phyloP scores from a whole-genome alignment of 2,888 invertebrate genomes.

The Orgyia antiqua region DNA sequence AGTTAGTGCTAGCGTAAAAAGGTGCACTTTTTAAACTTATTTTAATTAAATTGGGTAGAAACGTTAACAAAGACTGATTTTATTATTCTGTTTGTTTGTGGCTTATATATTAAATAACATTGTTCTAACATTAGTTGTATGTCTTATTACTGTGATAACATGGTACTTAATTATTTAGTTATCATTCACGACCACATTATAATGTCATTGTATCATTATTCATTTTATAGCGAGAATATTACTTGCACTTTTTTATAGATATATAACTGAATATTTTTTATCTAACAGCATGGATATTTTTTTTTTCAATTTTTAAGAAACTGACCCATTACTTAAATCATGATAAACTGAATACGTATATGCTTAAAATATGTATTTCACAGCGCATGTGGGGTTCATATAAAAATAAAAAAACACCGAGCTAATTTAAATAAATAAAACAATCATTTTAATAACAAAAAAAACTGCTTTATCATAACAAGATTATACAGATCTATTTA shows the following conservation, averaged over 20 bases:
- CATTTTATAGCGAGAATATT: too few species aligned
- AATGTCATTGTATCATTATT: slow-evolving; percentile 9
- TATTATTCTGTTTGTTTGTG: too few species aligned
- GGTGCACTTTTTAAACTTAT: too few species aligned
- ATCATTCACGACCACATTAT: slow-evolving; percentile 11
- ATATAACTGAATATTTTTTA: slow-evolving; percentile 13
- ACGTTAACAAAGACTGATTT: too few species aligned
- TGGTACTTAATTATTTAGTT: slow-evolving; percentile 2
- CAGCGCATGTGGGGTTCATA: slow-evolving; percentile 20
- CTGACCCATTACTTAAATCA: slow-evolving; percentile 27
- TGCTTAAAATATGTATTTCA: slow-evolving; percentile 14
- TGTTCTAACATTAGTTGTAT: slow-evolving; percentile 12
- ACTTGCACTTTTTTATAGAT: slow-evolving; percentile 9
- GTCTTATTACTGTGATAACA: slow-evolving; percentile 10
- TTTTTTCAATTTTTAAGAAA: slow-evolving; percentile 10
- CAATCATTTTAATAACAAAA: slow-evolving; percentile 14
- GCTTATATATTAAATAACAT: slow-evolving; percentile 1
- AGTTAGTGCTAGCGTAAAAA: too few species aligned
- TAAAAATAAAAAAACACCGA: slow-evolving; percentile 6
- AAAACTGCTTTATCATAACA: slow-evolving; percentile 18
- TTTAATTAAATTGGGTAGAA: too few species aligned
- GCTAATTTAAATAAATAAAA: slow-evolving; percentile 6
- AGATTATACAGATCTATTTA: slow-evolving; percentile 56
- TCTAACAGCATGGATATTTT: slow-evolving; percentile 24
- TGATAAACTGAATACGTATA: slow-evolving; percentile 7